phyloP scores from a whole-genome alignment of 2,888 invertebrate genomes.

The Ophioninae sp. region DNA sequence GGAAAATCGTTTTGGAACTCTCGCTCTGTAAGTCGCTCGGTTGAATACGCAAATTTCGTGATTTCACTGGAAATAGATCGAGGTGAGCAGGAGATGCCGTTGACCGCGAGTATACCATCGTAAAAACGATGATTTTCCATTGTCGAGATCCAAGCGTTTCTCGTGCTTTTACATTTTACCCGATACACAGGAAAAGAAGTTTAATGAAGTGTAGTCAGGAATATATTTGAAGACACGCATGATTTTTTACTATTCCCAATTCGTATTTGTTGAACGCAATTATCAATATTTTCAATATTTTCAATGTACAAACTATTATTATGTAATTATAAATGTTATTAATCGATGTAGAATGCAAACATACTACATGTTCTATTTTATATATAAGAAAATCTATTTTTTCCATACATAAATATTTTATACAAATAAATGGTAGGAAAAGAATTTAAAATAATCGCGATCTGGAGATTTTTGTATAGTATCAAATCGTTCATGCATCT shows the following conservation, averaged over 20 bases:
- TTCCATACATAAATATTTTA: no score
- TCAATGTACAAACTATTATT: background rate
- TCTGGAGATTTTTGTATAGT: no score
- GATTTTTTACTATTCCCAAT: background rate
- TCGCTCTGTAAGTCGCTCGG: conserved; percentile 8
- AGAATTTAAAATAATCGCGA: no score
- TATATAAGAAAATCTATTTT: no score
- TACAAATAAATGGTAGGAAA: no score
- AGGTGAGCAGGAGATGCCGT: background rate
- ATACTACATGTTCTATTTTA: no score
- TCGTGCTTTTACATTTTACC: background rate
- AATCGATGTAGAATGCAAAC: background rate
- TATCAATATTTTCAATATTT: background rate
- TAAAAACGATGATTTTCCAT: conserved; percentile 24
- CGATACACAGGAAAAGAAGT: background rate
- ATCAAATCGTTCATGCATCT: no score
- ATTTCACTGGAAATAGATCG: conserved; percentile 28
- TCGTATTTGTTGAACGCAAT: background rate
- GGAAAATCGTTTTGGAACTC: conserved; percentile 52
- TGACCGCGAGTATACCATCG: background rate
- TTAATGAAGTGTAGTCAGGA: background rate
- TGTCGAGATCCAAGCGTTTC: background rate
- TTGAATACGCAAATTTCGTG: conserved; percentile 17
- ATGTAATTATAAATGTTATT: background rate
- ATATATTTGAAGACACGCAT: background rate